These are phyloP conservation scores for Ptychochromis oligacanthus DNA, from an alignment of 2,113 vertebrate species.

Conservation along the genomic window DNA sequence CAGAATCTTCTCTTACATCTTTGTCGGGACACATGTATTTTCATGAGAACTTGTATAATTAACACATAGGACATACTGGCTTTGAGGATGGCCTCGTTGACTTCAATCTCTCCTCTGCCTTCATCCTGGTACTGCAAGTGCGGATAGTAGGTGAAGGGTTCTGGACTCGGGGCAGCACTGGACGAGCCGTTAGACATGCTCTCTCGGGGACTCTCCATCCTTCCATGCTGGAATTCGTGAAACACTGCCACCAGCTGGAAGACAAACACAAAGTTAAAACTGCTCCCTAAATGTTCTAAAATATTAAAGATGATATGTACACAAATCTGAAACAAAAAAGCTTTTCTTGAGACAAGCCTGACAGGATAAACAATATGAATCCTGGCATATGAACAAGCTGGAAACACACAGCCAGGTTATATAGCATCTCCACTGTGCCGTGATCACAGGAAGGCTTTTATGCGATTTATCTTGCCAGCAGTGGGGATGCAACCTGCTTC, in stretches of 20 bases:
- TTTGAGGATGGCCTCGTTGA: slow-evolving; percentile 89
- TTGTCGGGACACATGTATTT: neutral
- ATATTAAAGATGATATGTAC: neutral
- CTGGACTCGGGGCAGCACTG: slow-evolving; percentile 75
- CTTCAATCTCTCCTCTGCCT: slow-evolving; percentile 87
- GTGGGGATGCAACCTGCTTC: slow-evolving; percentile 22
- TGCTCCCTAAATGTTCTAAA: neutral
- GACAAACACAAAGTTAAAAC: slow-evolving; percentile 29
- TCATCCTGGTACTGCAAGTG: slow-evolving; percentile 82
- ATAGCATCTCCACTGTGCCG: slow-evolving; percentile 8
- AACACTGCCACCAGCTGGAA: slow-evolving; percentile 90
- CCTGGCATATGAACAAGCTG: neutral
- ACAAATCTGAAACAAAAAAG: neutral
- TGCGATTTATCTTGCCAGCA: slow-evolving; percentile 45
- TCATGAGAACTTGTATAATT: neutral
- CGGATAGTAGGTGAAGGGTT: slow-evolving; percentile 77
- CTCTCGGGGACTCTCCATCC: slow-evolving; percentile 74
- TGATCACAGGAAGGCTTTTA: slow-evolving; percentile 40
- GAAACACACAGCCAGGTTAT: slow-evolving; percentile 27
- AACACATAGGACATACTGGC: slow-evolving; percentile 81
- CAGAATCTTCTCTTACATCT: neutral
- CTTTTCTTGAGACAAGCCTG: neutral
- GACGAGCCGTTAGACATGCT: slow-evolving; percentile 77
- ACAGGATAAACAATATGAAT: slow-evolving; percentile 5
- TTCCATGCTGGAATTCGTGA: slow-evolving; percentile 77